Evolutionary conservation across 2,113 vertebrate species (phyloP).

Genomic region (Archocentrus centrarchus): DNA sequence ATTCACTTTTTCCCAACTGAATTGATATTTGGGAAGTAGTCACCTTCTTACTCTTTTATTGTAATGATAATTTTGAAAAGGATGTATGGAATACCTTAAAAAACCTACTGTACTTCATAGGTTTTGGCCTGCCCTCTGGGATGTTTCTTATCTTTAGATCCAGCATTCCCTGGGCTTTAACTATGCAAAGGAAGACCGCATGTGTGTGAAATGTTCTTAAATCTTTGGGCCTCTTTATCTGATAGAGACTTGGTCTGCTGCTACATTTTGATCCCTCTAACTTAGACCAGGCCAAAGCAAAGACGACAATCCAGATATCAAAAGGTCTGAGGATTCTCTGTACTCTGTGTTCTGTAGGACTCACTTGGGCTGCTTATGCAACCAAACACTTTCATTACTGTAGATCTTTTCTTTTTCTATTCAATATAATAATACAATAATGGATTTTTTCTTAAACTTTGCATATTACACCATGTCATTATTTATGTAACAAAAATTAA

Average conservation of each 20-base stretch:
- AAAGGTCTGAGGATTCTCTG: conserved; percentile 19
- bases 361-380: conserved; percentile 6
- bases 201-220: conserved; percentile 25
- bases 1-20: background rate
- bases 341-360: background rate
- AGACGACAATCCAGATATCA: conserved; percentile 34
- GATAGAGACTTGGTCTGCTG: conserved; percentile 55
- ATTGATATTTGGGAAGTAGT: background rate
- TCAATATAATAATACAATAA: too few species aligned
- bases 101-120: background rate
- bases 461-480: too few species aligned
- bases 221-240: conserved; percentile 48
- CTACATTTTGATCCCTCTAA: conserved; percentile 49
- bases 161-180: conserved; percentile 41
- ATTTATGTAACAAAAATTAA: too few species aligned
- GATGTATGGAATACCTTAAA: background rate
- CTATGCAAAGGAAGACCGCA: conserved; percentile 7
- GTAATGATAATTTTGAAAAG: background rate
- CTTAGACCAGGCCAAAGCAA: conserved; percentile 36
- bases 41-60: background rate
- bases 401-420: conserved; percentile 1
- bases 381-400: background rate
- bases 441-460: too few species aligned
- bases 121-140: background rate
- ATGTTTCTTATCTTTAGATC: conserved; percentile 30